Conservation (phyloP, 2,113 vertebrate genomes). For the Bagarius yarrelli region DNA sequence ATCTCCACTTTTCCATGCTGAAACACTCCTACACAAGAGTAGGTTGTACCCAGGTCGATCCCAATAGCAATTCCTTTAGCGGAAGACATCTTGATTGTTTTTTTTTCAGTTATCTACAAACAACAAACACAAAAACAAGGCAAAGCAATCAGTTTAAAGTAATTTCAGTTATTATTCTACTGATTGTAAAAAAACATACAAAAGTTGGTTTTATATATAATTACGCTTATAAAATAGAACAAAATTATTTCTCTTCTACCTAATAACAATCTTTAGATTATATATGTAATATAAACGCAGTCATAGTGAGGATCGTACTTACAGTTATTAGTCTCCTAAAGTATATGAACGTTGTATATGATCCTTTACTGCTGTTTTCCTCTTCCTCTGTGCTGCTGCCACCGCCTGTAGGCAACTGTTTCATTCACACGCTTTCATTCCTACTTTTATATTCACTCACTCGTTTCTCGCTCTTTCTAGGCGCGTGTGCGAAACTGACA, state of each 20-base stretch:
- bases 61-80: slow-evolving; percentile 50
- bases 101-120: background rate
- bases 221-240: background rate
- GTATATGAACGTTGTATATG: background rate
- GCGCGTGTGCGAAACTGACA: background rate
- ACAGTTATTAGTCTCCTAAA: background rate
- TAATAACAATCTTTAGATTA: background rate
- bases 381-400: background rate
- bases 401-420: background rate
- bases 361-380: background rate
- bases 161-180: background rate
- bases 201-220: background rate
- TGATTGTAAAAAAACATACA: background rate
- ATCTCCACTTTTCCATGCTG: slow-evolving; percentile 88
- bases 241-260: background rate
- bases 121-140: background rate
- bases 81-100: slow-evolving; percentile 34
- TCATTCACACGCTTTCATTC: slow-evolving; percentile 36
- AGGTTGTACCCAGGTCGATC: slow-evolving; percentile 52
- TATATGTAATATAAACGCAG: background rate
- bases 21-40: slow-evolving; percentile 78
- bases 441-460: slow-evolving; percentile 6
- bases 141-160: too few relatives aligned
- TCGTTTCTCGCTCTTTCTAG: slow-evolving; percentile 10
- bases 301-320: background rate